A percentile compares a stretch with the other conserved stretches of the same genome.
These are phyloP conservation scores for Corythoichthys intestinalis DNA, from an alignment of 2,113 vertebrate species.

Conservation along the genomic window DNA sequence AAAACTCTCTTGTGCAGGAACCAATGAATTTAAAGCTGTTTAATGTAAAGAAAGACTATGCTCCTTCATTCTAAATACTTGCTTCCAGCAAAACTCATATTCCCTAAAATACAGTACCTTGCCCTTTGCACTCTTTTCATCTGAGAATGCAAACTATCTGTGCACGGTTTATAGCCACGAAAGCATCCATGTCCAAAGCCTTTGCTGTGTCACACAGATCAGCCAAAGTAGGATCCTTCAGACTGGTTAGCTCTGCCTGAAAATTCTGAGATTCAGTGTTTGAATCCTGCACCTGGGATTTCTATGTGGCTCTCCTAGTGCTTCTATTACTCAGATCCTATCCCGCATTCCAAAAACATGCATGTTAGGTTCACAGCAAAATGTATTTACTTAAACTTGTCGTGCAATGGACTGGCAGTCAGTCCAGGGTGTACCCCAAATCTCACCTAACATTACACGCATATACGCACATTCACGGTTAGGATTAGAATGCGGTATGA, in stretches of 20 bases:
- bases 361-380: neutral
- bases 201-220: constrained; percentile 23
- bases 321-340: neutral
- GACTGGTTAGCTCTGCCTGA: neutral
- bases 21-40: neutral
- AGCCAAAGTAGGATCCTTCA: constrained; percentile 6
- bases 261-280: neutral
- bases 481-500: constrained; percentile 43
- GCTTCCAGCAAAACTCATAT: neutral
- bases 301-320: neutral
- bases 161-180: constrained; percentile 18
- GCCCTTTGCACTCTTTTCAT: neutral
- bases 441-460: constrained; percentile 4
- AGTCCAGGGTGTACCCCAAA: neutral
- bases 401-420: neutral
- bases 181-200: constrained; percentile 45
- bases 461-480: constrained; percentile 10
- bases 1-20: constrained; percentile 38
- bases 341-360: neutral
- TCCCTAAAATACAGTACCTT: neutral
- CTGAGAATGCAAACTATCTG: constrained; percentile 6
- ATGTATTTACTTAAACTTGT: neutral
- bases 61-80: neutral
- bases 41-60: neutral
- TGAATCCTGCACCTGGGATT: neutral